Base-by-base conservation (phyloP, 1,140 invertebrate genomes). In the Penaeus japonicus region DNA sequence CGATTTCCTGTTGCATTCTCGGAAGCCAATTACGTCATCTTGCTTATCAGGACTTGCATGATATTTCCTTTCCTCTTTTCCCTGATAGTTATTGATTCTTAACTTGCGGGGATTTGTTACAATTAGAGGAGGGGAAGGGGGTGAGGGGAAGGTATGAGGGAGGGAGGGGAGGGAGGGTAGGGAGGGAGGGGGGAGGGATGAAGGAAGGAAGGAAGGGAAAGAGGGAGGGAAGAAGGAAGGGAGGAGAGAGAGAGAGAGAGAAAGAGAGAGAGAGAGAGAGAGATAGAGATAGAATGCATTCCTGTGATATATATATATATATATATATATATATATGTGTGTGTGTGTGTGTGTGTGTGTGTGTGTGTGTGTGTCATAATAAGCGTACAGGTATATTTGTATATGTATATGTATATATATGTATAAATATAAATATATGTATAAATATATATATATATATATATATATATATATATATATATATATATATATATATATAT, bases 391-490 rank as follows among this genome's bases (percentile, higher is more conserved):
- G 47, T 73, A 73, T 73, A 73, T 73, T 20, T 73, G 10, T 73
- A 15, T 75, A 22, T 18, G 24, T 12, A 18, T 22, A 18, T 22
- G 12, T 75, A 79, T 17, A 32, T 79, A 79, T 32, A 10, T 53
- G 57, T 24, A 53, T 81, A 55, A 24, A 55, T 81, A 81, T 81
- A 81, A 54, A 53, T 81, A 81, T 81, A 81, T 81, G 57, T 81
- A 81, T 81, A 81, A 54, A 53, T 81, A 53, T 81, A 81, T 81
- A 81, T 81, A 81, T 81, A 81, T 81, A 81, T 81, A 81, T 81
- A 81, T 81, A 81, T 81, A 81, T 81, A 81, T 81, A 81, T 81
- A 81, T 81, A 81, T 81, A 81, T 81, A 81, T 81, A 81, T 81
- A 81, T 81, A 81, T 81, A 81, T 81, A 81, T 81, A 81, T 81